Evolutionary conservation across 2,797 vertebrate species (phyloP).

Genomic region (Leptatherina wallacei): DNA sequence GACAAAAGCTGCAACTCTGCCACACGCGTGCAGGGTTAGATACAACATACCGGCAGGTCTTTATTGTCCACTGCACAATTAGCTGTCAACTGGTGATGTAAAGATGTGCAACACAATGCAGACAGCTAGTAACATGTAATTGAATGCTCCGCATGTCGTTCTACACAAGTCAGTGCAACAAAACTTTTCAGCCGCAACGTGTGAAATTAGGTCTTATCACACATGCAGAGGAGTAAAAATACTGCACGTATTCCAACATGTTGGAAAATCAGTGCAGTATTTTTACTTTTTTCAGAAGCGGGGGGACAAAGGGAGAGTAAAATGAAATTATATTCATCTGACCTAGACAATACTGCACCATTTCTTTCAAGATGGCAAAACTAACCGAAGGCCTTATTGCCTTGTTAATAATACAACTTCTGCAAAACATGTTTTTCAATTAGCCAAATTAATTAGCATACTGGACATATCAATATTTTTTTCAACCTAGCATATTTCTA

Average conservation of each 20-base stretch:
- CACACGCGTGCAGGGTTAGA: constrained; percentile 8
- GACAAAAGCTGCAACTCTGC: constrained; percentile 59
- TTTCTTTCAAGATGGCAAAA: constrained; percentile 55
- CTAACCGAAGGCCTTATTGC: constrained; percentile 67
- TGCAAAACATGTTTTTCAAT: constrained; percentile 47
- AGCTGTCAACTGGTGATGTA: constrained; percentile 59
- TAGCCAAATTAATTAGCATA: constrained; percentile 31
- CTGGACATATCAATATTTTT: constrained; percentile 19
- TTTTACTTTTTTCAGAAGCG: constrained; percentile 8
- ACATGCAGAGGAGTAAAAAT: constrained; percentile 21
- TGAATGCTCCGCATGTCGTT: constrained; percentile 21
- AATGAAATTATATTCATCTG: constrained; percentile 13
- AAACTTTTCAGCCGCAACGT: constrained; percentile 21
- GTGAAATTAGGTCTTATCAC: constrained; percentile 42
- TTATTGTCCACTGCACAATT: constrained; percentile 64
- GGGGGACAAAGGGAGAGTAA: constrained; percentile 8
- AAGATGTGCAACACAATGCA: constrained; percentile 40
- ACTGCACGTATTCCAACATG: constrained; percentile 21
- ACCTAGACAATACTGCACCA: constrained; percentile 51
- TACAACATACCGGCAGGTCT: constrained; percentile 50
- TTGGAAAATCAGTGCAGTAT: constrained; percentile 3
- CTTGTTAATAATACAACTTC: constrained; percentile 57
- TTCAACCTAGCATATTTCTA: constrained; percentile 20
- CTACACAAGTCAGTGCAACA: background rate
- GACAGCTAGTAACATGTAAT: constrained; percentile 22